Evolutionary conservation across 53 echinoderm and acorn worm species (phyloP).

Genomic region (Zoroaster sp.): DNA sequence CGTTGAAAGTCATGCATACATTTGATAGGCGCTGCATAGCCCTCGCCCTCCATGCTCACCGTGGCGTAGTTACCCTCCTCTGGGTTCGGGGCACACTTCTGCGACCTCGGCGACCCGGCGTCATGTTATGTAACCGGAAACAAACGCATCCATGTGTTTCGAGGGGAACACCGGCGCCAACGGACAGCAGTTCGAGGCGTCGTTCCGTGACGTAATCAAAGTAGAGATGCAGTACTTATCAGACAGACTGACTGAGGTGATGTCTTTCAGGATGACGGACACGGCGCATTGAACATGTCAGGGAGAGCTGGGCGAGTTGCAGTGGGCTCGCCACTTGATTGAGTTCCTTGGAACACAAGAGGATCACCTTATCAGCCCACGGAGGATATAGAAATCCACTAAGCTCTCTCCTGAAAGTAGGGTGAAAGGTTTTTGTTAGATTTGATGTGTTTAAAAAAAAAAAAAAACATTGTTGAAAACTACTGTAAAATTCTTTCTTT

Average conservation of each 20-base stretch:
- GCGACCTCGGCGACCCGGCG: not conserved
- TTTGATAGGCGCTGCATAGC: not conserved
- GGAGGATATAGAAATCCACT: slow-evolving; percentile 24
- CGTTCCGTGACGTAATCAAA: slow-evolving; percentile 11
- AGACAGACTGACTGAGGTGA: not conserved
- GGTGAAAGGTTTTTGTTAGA: too few species aligned
- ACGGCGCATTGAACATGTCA: slow-evolving; percentile 58
- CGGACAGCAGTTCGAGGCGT: not conserved
- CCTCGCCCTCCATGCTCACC: not conserved
- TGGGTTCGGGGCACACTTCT: not conserved
- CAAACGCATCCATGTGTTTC: slow-evolving; percentile 58
- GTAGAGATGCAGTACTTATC: slow-evolving; percentile 22
- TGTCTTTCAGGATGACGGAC: not conserved
- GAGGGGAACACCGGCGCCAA: slow-evolving; percentile 18
- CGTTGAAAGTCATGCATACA: not conserved
- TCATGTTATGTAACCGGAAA: slow-evolving; percentile 48
- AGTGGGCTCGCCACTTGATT: not conserved
- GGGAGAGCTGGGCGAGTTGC: slow-evolving; percentile 24
- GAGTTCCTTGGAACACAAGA: slow-evolving; percentile 23
- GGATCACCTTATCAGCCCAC: slow-evolving; percentile 50
- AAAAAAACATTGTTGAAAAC: too few species aligned
- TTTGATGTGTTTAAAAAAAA: too few species aligned
- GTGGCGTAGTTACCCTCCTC: slow-evolving; percentile 19
- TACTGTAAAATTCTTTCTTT: too few species aligned
- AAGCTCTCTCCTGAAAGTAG: too few species aligned